phyloP scores from a whole-genome alignment of 2,797 vertebrate genomes.

The Xerus rutilus region DNA sequence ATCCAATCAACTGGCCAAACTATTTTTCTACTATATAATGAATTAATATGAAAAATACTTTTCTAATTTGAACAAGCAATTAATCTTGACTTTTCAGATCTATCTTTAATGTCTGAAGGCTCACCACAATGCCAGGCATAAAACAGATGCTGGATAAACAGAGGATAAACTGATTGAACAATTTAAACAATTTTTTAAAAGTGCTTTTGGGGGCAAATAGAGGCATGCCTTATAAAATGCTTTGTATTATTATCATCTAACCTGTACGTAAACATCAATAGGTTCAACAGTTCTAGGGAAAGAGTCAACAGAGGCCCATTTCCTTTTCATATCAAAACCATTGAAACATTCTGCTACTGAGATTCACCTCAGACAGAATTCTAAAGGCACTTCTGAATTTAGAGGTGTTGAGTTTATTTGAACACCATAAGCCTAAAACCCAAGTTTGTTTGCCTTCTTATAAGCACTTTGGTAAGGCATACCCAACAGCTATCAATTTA shows the following conservation, averaged over 20 bases:
- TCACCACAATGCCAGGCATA: background rate
- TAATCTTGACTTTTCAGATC: constrained; percentile 39
- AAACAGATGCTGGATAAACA: constrained; percentile 18
- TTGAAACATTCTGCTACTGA: constrained; percentile 52
- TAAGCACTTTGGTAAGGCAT: constrained; percentile 60
- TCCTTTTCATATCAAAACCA: constrained; percentile 26
- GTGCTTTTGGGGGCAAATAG: background rate
- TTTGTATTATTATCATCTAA: constrained; percentile 24
- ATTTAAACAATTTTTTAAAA: background rate
- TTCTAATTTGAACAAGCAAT: background rate
- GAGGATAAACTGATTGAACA: constrained; percentile 11
- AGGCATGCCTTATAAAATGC: background rate
- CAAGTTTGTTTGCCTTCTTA: constrained; percentile 58
- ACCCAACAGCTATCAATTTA: constrained; percentile 56
- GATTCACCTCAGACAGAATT: constrained; percentile 58
- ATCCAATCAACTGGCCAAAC: background rate
- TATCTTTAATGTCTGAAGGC: background rate
- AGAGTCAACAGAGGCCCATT: background rate
- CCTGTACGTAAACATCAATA: constrained; percentile 48
- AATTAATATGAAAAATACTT: constrained; percentile 3
- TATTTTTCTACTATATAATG: background rate
- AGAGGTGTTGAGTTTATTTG: constrained; percentile 65
- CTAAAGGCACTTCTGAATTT: constrained; percentile 66
- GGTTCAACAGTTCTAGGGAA: constrained; percentile 15
- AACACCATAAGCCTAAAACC: constrained; percentile 68